Conservation (phyloP, 2,797 vertebrate species). For the Bryconaethiops microstoma region DNA sequence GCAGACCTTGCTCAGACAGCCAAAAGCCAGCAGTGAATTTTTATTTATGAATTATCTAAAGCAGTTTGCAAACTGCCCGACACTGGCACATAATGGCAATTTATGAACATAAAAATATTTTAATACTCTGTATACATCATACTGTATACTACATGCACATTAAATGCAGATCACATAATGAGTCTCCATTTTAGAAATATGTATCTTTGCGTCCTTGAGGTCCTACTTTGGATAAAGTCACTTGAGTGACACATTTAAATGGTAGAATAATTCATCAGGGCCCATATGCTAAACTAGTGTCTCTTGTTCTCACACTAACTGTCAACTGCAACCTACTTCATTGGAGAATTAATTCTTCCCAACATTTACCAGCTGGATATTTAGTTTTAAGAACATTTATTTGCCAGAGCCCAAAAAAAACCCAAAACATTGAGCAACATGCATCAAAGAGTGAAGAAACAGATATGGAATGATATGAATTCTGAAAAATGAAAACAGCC, state of each 20-base stretch:
- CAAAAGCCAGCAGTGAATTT: neutral
- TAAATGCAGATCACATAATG: neutral
- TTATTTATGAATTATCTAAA: neutral
- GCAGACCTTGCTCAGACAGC: neutral
- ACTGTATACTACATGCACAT: neutral
- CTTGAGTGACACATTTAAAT: neutral
- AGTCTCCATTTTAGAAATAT: neutral
- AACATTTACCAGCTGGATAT: too few relatives aligned
- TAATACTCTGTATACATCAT: neutral
- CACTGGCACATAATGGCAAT: neutral
- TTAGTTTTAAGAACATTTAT: neutral
- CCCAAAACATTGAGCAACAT: conserved; percentile 42
- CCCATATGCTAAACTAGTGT: neutral
- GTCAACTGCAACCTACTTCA: neutral
- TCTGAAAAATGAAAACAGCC: conserved; percentile 53
- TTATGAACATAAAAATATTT: neutral
- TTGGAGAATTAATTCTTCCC: too few relatives aligned
- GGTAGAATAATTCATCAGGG: neutral
- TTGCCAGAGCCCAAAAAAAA: conserved; percentile 3
- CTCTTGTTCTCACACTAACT: too few relatives aligned
- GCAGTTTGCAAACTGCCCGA: neutral
- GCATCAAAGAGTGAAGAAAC: conserved; percentile 57
- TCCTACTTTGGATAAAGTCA: conserved; percentile 5
- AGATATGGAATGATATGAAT: conserved; percentile 59
- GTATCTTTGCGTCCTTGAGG: conserved; percentile 41